phyloP scores from a whole-genome alignment of 2,113 vertebrate genomes.

The Cyanoramphus novaezelandiae region DNA sequence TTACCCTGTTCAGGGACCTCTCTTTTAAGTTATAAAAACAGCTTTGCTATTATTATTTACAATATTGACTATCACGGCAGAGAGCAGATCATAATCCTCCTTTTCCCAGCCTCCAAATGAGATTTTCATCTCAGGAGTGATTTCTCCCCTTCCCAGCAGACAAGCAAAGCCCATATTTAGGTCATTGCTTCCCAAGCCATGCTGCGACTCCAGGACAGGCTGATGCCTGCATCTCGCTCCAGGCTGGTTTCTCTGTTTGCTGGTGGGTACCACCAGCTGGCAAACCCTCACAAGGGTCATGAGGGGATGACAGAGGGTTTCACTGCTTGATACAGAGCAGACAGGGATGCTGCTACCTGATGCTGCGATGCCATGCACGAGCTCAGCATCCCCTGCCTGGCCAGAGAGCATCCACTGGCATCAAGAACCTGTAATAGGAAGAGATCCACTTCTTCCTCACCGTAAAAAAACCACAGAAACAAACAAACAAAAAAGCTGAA shows the following conservation, averaged over 20 bases:
- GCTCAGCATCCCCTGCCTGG: accelerated
- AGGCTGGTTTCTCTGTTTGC: neutral
- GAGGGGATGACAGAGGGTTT: neutral
- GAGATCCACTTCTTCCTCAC: neutral
- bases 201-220: accelerated
- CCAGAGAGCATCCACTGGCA: neutral
- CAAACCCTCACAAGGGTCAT: neutral
- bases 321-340: accelerated
- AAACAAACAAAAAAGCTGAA: neutral
- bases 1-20: neutral
- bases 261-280: accelerated
- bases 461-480: neutral
- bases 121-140: neutral
- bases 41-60: neutral
- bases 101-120: neutral
- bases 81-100: neutral
- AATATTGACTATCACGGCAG: neutral
- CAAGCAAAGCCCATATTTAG: neutral
- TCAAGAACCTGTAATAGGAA: neutral
- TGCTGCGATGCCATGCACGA: accelerated
- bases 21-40: neutral
- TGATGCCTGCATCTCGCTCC: neutral
- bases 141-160: neutral
- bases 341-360: accelerated
- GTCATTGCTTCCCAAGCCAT: neutral